These are phyloP conservation scores for Micromesistius poutassou DNA, from an alignment of 2,797 vertebrate genomes.

Conservation along the genomic window DNA sequence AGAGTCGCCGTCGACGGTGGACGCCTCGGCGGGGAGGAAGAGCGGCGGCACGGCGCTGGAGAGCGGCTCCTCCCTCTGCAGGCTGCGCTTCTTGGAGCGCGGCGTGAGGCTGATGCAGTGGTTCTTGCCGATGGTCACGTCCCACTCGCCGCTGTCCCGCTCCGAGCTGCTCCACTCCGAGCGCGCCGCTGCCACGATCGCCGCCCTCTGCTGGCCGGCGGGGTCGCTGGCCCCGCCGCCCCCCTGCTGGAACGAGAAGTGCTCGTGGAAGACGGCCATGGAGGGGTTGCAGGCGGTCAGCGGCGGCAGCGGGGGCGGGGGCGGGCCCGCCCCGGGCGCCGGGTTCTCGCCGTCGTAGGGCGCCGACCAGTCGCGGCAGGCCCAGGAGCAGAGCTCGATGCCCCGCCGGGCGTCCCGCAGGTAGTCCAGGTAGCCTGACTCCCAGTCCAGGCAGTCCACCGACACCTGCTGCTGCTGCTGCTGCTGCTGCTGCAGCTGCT, in stretches of 20 bases:
- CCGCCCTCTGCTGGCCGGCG: conserved; percentile 66
- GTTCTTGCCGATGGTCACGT: conserved; percentile 75
- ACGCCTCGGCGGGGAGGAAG: conserved; percentile 43
- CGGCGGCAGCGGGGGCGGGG: conserved; percentile 58
- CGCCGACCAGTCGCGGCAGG: conserved; percentile 89
- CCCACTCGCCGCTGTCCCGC: conserved; percentile 80
- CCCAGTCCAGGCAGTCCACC: conserved; percentile 76
- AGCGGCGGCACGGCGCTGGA: conserved; percentile 60
- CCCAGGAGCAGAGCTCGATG: conserved; percentile 85
- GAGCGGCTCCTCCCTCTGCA: conserved; percentile 71
- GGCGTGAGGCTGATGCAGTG: conserved; percentile 80
- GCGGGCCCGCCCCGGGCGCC: conserved; percentile 65
- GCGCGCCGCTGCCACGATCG: conserved; percentile 63
- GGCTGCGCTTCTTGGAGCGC: conserved; percentile 88
- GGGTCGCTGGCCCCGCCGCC: conserved; percentile 25
- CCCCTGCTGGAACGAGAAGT: conserved; percentile 64
- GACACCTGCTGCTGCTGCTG: conserved; percentile 29
- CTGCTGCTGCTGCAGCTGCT: too few relatives aligned
- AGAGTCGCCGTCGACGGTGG: conserved; percentile 34
- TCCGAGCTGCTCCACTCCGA: conserved; percentile 76
- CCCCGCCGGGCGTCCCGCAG: conserved; percentile 82
- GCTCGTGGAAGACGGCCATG: conserved; percentile 65
- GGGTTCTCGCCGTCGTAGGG: conserved; percentile 91
- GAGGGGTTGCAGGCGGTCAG: conserved; percentile 62
- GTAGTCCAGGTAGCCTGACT: conserved; percentile 91